Evolutionary conservation across 2,113 vertebrate genomes (phyloP).

Genomic region (Junco hyemalis): DNA sequence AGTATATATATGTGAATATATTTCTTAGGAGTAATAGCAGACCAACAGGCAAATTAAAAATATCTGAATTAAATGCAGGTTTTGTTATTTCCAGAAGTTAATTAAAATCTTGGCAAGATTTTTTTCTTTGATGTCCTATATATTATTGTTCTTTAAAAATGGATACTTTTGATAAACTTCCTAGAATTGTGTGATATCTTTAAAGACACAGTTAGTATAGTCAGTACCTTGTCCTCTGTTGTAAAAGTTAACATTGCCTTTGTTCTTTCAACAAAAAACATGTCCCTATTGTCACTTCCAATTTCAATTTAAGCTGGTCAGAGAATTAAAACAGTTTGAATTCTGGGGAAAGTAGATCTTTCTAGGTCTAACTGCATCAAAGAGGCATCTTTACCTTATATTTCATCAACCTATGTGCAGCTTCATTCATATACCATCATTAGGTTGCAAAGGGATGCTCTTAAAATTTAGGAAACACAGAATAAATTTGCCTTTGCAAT

Average conservation of each 20-base stretch:
- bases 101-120: slow-evolving; percentile 33
- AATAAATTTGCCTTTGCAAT: not conserved
- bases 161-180: slow-evolving; percentile 30
- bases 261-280: slow-evolving; percentile 16
- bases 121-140: slow-evolving; percentile 9
- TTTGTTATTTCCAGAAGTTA: slow-evolving; percentile 13
- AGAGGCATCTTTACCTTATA: not conserved
- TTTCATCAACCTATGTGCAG: not conserved
- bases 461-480: not conserved
- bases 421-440: not conserved
- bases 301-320: not conserved
- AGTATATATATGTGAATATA: not conserved
- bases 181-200: slow-evolving; percentile 39
- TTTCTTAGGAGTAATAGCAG: not conserved
- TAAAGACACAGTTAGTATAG: not conserved
- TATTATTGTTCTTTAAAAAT: slow-evolving; percentile 39
- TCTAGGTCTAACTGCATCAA: not conserved
- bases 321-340: not conserved
- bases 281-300: not conserved
- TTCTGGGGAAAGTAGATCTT: not conserved
- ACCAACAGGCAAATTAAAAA: not conserved
- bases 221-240: not conserved
- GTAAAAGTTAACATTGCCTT: not conserved
- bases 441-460: not conserved
- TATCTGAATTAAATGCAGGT: not conserved